Conservation (phyloP, 2,888 invertebrate species). For the Leuctra nigra region DNA sequence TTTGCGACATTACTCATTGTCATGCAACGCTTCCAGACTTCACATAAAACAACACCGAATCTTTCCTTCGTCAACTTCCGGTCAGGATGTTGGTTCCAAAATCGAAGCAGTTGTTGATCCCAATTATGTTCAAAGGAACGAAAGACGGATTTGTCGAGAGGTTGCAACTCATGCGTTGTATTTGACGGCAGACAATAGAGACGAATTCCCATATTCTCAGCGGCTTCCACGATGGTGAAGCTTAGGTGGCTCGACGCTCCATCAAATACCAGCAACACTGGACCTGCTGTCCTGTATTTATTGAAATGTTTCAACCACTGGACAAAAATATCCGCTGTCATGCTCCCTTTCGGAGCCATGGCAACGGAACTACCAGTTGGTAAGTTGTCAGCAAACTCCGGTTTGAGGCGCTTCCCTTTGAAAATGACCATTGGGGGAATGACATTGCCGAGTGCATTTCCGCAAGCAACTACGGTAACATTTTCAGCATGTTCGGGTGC, state of each 20-base stretch:
- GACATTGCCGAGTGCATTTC: constrained; percentile 16
- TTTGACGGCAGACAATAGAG: constrained; percentile 37
- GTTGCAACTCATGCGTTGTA: constrained; percentile 37
- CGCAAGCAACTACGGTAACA: constrained; percentile 21
- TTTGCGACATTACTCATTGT: constrained; percentile 18
- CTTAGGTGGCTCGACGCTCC: constrained; percentile 35
- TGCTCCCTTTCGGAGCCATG: constrained; percentile 34
- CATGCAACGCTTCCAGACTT: constrained; percentile 20
- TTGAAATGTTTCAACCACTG: constrained; percentile 33
- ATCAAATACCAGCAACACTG: constrained; percentile 34
- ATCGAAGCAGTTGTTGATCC: constrained; percentile 35
- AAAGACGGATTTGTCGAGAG: constrained; percentile 36
- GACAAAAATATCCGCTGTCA: constrained; percentile 32
- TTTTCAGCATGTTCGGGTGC: constrained; percentile 24
- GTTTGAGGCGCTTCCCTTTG: constrained; percentile 16
- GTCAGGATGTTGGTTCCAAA: constrained; percentile 32
- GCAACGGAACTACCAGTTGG: constrained; percentile 30
- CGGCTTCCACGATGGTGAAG: constrained; percentile 33
- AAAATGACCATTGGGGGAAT: constrained; percentile 18
- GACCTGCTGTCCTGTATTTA: constrained; percentile 31
- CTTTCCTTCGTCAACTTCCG: constrained; percentile 33
- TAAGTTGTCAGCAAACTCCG: constrained; percentile 24
- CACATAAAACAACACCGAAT: constrained; percentile 31
- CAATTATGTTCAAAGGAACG: constrained; percentile 35
- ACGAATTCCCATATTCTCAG: constrained; percentile 33